phyloP scores from a whole-genome alignment of 2,113 vertebrate genomes.

The Dicerorhinus sumatrensis region DNA sequence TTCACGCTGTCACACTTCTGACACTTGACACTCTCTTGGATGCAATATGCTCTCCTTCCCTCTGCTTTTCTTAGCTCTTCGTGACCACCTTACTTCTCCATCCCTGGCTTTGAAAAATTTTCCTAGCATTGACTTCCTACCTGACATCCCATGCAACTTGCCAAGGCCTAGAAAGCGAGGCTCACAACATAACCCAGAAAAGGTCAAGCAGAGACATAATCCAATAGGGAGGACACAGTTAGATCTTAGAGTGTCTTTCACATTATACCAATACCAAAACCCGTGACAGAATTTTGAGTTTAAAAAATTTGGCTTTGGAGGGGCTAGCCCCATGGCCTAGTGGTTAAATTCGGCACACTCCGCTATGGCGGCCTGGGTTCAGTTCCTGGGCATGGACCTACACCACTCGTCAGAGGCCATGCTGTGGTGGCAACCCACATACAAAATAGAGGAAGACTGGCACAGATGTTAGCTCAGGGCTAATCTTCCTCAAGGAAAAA shows the following conservation, averaged over 20 bases:
- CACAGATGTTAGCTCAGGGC: too few species aligned
- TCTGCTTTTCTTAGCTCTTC: background rate
- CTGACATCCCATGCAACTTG: background rate
- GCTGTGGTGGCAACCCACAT: too few species aligned
- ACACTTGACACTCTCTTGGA: background rate
- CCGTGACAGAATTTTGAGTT: background rate
- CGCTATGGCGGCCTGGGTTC: too few species aligned
- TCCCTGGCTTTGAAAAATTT: background rate
- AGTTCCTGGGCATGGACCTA: too few species aligned
- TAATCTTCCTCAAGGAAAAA: too few species aligned
- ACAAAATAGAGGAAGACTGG: too few species aligned
- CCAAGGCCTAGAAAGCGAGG: background rate
- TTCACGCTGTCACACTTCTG: background rate
- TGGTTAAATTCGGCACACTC: too few species aligned
- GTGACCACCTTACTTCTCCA: background rate
- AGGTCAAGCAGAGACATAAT: background rate
- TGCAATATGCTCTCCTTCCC: background rate
- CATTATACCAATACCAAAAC: background rate
- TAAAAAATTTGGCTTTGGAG: background rate
- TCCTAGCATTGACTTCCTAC: background rate
- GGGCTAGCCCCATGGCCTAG: background rate
- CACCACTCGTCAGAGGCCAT: too few species aligned
- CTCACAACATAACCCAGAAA: background rate
- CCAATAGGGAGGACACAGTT: background rate
- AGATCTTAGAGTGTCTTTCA: background rate